These are phyloP conservation scores for Ceratoteleas bidentatus DNA, from an alignment of 1,140 invertebrate genomes.

Conservation along the genomic window DNA sequence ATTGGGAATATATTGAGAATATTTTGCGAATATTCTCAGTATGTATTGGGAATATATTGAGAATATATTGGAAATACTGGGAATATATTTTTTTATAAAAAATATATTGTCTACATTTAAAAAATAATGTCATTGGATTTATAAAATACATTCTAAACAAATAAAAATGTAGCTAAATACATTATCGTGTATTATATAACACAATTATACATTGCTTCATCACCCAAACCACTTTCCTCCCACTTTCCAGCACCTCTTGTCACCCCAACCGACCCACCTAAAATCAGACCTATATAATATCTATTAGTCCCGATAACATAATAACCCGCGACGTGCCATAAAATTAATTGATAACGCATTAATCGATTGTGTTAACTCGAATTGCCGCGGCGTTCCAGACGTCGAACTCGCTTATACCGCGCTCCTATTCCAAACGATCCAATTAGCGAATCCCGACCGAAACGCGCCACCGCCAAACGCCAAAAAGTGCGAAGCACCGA, in stretches of 20 bases:
- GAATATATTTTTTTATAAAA: too few species aligned
- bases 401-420: slow-evolving; percentile 33
- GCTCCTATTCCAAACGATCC: slow-evolving; percentile 23
- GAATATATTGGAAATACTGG: too few species aligned
- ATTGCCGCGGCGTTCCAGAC: slow-evolving; percentile 20
- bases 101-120: too few species aligned
- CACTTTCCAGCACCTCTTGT: not conserved
- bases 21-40: too few species aligned
- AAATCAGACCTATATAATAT: slow-evolving; percentile 2
- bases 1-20: too few species aligned
- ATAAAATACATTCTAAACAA: too few species aligned
- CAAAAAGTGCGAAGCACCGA: not conserved
- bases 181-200: too few species aligned
- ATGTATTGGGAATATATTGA: too few species aligned
- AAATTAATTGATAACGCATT: slow-evolving; percentile 51
- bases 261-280: not conserved
- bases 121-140: too few species aligned
- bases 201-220: too few species aligned
- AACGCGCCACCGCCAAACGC: not conserved
- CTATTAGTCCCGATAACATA: slow-evolving; percentile 8
- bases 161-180: too few species aligned
- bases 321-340: slow-evolving; percentile 19
- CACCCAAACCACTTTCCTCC: not conserved
- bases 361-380: slow-evolving; percentile 53
- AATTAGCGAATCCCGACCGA: slow-evolving; percentile 28